These are phyloP conservation scores for Piscicola geometra DNA, from an alignment of 2,888 invertebrate genomes.

Conservation along the genomic window DNA sequence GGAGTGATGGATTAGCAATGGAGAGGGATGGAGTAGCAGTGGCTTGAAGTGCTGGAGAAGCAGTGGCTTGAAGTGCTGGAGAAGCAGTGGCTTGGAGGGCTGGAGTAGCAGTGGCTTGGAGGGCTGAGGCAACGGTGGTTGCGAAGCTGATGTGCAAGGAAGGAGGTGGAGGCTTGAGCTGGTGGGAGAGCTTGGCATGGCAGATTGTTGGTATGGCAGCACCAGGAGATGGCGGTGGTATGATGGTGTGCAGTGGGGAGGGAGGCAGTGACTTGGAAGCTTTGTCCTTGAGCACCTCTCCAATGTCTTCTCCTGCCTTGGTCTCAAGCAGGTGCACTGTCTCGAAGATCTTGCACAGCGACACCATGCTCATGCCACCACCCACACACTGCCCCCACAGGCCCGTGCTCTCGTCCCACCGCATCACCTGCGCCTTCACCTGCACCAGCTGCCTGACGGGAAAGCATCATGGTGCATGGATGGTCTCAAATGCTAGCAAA, in stretches of 20 bases:
- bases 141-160: not conserved
- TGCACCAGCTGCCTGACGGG: conserved; percentile 17
- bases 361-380: conserved; percentile 30
- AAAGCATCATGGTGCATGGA: not conserved
- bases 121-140: not conserved
- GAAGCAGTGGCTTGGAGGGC: not conserved
- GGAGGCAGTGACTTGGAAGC: not conserved
- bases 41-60: not conserved
- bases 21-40: not conserved
- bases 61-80: not conserved
- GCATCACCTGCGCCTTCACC: conserved; percentile 30
- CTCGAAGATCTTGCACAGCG: conserved; percentile 12
- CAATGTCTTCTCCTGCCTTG: too few species aligned
- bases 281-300: not conserved
- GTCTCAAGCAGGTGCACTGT: not conserved
- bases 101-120: not conserved
- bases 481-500: too few species aligned
- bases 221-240: too few species aligned
- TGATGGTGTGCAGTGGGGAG: too few species aligned
- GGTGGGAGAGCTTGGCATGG: too few species aligned
- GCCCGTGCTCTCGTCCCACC: conserved; percentile 31
- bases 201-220: too few species aligned
- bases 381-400: conserved; percentile 30
- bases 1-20: not conserved
- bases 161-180: not conserved